phyloP scores from a whole-genome alignment of 2,888 invertebrate species.

The Galerucella calmariensis region DNA sequence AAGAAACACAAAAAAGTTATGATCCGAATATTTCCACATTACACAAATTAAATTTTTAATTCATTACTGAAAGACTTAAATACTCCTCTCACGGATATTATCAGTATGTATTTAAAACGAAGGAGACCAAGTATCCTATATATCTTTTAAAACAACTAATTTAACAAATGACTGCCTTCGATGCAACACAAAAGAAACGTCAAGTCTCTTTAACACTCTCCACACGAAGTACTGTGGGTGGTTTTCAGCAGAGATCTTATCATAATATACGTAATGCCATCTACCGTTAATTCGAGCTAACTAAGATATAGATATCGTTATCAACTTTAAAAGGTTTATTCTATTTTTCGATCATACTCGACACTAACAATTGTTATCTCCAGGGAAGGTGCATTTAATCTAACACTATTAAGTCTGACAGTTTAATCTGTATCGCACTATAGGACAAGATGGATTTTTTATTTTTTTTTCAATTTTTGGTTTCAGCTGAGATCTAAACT shows the following conservation, averaged over 20 bases:
- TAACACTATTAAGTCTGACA: no score
- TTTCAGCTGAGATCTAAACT: no score
- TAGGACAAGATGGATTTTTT: no score
- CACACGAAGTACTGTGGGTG: conserved; percentile 17
- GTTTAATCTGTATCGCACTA: no score
- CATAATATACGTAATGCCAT: conserved; percentile 16
- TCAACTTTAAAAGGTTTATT: not conserved
- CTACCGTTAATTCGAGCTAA: conserved; percentile 16
- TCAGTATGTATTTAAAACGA: not conserved
- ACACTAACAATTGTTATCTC: no score
- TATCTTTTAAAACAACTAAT: conserved; percentile 20
- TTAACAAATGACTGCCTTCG: conserved; percentile 21
- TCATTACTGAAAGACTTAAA: not conserved
- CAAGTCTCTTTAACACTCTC: conserved; percentile 15
- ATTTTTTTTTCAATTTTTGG: no score
- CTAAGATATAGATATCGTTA: conserved; percentile 6
- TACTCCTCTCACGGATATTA: not conserved
- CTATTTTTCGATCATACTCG: not conserved
- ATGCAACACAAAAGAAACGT: conserved; percentile 16
- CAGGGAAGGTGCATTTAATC: no score
- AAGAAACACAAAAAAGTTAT: no score
- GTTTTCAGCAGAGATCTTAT: conserved; percentile 21
- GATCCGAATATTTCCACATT: no score
- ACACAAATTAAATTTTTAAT: no score
- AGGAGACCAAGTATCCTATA: not conserved